Evolutionary conservation across 2,888 invertebrate genomes (phyloP).

Genomic region (Hemicrepidius hirtus): DNA sequence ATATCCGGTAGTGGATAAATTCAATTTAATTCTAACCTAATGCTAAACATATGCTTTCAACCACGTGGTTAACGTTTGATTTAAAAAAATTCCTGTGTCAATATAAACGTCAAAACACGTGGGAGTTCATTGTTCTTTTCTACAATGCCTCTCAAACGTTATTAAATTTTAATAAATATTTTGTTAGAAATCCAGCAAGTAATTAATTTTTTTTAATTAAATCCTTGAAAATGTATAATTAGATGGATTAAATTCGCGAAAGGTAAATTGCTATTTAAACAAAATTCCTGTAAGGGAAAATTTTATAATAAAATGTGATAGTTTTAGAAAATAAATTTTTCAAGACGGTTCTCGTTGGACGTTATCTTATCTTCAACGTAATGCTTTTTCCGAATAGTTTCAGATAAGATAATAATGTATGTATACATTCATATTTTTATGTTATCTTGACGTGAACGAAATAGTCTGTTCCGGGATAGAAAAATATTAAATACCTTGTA

Average conservation of each 20-base stretch:
- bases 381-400: slow-evolving; percentile 8
- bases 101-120: slow-evolving; percentile 13
- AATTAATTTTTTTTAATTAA: no score
- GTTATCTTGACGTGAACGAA: not conserved
- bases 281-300: no score
- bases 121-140: slow-evolving; percentile 16
- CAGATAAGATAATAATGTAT: slow-evolving; percentile 9
- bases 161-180: slow-evolving; percentile 1
- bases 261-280: no score
- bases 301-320: no score
- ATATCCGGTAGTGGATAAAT: not conserved
- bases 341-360: no score
- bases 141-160: slow-evolving; percentile 9
- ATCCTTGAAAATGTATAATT: no score
- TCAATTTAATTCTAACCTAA: not conserved
- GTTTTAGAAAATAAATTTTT: no score
- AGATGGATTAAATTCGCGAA: no score
- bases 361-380: slow-evolving; percentile 6
- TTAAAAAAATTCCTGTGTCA: slow-evolving; percentile 17
- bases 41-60: slow-evolving; percentile 25
- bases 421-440: not conserved
- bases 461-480: not conserved
- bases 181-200: no score
- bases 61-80: slow-evolving; percentile 9
- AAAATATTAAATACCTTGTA: not conserved